Percentiles rank a stretch among this genome's conserved stretches.
These are phyloP conservation scores for Egretta garzetta DNA, from an alignment of 2,113 vertebrate genomes.

Conservation along the genomic window DNA sequence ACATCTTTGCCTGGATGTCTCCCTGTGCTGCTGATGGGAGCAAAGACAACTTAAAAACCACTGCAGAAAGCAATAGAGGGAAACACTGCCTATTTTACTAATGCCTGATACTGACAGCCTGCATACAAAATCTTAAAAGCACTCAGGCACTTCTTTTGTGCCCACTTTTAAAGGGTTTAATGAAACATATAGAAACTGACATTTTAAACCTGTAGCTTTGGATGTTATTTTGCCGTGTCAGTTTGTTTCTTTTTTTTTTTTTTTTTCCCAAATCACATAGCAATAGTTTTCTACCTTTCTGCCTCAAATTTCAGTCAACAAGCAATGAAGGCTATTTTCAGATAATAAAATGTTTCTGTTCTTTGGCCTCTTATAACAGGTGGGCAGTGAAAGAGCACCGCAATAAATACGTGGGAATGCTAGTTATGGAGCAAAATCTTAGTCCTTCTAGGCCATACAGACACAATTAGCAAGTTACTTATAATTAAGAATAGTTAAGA, in stretches of 20 bases:
- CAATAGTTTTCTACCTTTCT: conserved; percentile 22
- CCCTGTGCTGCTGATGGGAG: not conserved
- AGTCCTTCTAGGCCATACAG: not conserved
- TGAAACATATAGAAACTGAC: conserved; percentile 55
- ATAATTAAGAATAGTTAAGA: not conserved
- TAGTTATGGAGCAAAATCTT: not conserved
- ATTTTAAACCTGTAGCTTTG: conserved; percentile 41
- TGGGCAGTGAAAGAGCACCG: not conserved
- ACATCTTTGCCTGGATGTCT: not conserved
- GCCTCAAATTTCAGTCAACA: not conserved
- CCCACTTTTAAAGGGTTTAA: conserved; percentile 60
- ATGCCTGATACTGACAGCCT: conserved; percentile 61
- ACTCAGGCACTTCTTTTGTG: conserved; percentile 39
- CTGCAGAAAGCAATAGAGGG: conserved; percentile 61
- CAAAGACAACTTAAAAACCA: conserved; percentile 48
- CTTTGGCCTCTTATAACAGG: not conserved
- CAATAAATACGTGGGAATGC: not conserved
- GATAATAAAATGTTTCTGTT: conserved; percentile 7
- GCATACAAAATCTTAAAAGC: conserved; percentile 68
- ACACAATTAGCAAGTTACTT: not conserved
- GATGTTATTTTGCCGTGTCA: conserved; percentile 13
- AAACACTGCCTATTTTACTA: conserved; percentile 69
- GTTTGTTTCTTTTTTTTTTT: not conserved
- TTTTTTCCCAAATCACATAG: not conserved
- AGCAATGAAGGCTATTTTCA: conserved; percentile 14